Base-by-base conservation (phyloP, 2,888 invertebrate species). In the Zaprionus lineosus region DNA sequence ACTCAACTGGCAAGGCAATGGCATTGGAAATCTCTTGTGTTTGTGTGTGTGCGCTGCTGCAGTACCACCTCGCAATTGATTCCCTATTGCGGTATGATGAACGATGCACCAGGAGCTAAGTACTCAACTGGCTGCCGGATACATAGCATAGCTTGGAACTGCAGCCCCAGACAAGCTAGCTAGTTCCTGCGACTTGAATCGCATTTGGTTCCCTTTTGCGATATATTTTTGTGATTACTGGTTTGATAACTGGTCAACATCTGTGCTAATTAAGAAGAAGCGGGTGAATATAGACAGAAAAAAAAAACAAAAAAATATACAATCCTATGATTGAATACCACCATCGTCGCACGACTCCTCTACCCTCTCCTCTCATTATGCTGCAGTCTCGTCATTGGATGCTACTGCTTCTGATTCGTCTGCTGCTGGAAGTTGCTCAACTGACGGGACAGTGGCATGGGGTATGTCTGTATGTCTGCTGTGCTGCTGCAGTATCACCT, bases 181-280 rank as follows among this genome's bases (percentile, higher is more conserved):
- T 60, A 65, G 84, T 68, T 65, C 50, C 41, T 51, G 55, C 53
- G 69, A 63, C 84, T 65, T 78, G 67, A 81, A 81, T 81, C 81
- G 81, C 81, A 67, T 75, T 84, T 82, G 81, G 71, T 81, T 81
- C 81, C 81, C 81, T 77, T 81, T 5, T 82, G 81, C 81, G 81
- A 81, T 82, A 81, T 74, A 24, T 41, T 55, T 36, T 19, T 50
- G 34, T 44, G 18, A 29, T 48, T 29, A 34, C 29, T 43, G 36
- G 51, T 9, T 29, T 11, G 26, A 33, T 46, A n/a, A 31, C 12
- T 31, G 4, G 14, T 31, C 4, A 36, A 34, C 46, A 16, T 46
- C 21, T 67, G 41, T 41, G 58, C 64, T 59, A 65, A 55, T 65
- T 71, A 69, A 48, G 65, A 60, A 60, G 39, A 29, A 43, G 43